Base-by-base conservation (phyloP, 2,888 invertebrate species). In the Tachina grossa region DNA sequence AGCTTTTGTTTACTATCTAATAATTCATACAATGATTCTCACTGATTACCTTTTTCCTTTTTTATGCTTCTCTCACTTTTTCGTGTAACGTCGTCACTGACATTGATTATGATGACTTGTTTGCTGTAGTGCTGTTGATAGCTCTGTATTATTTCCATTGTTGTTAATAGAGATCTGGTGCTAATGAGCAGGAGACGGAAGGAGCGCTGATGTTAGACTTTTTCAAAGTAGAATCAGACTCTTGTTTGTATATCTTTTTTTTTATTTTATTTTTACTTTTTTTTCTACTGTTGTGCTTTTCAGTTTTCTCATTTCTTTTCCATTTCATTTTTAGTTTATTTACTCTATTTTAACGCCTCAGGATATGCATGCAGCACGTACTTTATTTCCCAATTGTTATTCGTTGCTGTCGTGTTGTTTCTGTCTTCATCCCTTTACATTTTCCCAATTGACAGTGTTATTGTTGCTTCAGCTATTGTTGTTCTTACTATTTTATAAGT, bases 291-390 rank as follows among this genome's bases (percentile, higher is more conserved):
- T 63, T 53, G 45, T 61, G 13, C n/a, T 43, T 71, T 71, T 63
- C 11, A 9, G 55, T 16, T 19, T 22, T 49, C 13, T 22, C 6
- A 1, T 43, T 59, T 14, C 66, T 68, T 83, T 76, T 74, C 22
- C 66, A 83, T 72, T 71, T 83, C 75, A 85, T 79, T 83, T 85
- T 83, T 63, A 83, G 83, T 85, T 85, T 85, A 83, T 85, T 85
- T 85, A 85, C 79, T 83, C 76, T 79, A 75, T 85, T 83, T 76
- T 85, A 85, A 85, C 85, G 85, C 85, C 85, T 76, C 85, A 80
- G 85, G 85, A 85, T 85, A 83, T 85, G 83, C 85, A 85, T 85
- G 85, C 72, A 85, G 85, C 85, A 85, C 85, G 85, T 85, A 85
- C 85, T 83, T 66, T 83, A 83, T 85, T 85, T 83, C 83, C 85